phyloP scores from a whole-genome alignment of 1,140 invertebrate genomes.

The Drosophila parabipectinata region DNA sequence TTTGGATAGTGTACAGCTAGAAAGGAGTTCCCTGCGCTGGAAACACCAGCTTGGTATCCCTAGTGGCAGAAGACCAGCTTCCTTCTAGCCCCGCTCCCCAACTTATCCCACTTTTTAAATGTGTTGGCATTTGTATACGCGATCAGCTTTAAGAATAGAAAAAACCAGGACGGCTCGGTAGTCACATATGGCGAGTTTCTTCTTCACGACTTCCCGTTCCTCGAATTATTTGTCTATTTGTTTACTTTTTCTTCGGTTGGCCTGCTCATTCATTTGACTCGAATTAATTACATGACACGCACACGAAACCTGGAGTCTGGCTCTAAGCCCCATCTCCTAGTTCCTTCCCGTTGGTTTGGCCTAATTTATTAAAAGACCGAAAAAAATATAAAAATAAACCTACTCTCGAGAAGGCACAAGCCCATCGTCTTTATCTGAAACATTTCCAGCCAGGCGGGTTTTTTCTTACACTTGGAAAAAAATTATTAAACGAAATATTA shows the following conservation, averaged over 20 bases:
- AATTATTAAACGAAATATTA: slow-evolving; percentile 31
- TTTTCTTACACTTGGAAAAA: slow-evolving; percentile 15
- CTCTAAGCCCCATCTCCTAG: not conserved
- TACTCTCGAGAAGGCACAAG: not conserved
- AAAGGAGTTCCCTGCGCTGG: slow-evolving; percentile 16
- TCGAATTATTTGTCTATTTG: slow-evolving; percentile 67
- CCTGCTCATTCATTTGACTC: slow-evolving; percentile 73
- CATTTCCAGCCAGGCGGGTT: not conserved
- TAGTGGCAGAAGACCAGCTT: slow-evolving; percentile 20
- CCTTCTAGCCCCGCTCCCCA: not conserved
- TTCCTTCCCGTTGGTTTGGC: not conserved
- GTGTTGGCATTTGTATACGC: slow-evolving; percentile 30
- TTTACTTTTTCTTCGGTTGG: slow-evolving; percentile 40
- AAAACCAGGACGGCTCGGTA: slow-evolving; percentile 7
- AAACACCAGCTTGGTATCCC: slow-evolving; percentile 38
- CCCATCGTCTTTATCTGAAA: not conserved
- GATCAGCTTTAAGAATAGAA: slow-evolving; percentile 46
- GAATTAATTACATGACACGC: slow-evolving; percentile 81
- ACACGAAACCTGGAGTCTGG: slow-evolving; percentile 20
- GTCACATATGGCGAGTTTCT: slow-evolving; percentile 53
- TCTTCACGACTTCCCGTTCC: not conserved
- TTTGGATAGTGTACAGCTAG: not conserved
- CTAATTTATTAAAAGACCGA: slow-evolving; percentile 76
- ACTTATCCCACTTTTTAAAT: not conserved
- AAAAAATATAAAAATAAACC: slow-evolving; percentile 7